phyloP scores from a whole-genome alignment of 1,140 invertebrate species.

The Aphelenchoides fujianensis region DNA sequence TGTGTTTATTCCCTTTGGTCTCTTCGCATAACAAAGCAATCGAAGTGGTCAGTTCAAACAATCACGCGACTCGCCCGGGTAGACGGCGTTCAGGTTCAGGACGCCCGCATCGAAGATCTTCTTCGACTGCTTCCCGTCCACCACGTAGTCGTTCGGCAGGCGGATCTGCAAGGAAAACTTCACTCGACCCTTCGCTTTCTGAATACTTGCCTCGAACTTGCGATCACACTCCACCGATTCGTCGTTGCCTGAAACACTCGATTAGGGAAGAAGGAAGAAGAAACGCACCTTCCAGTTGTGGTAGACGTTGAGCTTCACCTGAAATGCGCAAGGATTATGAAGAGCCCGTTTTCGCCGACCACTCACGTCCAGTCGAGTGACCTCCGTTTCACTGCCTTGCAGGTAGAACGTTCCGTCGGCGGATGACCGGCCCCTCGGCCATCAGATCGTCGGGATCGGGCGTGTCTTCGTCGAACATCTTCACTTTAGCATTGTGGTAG shows the following conservation, averaged over 20 bases:
- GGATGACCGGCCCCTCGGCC: slow-evolving; percentile 37
- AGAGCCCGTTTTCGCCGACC: too few species aligned
- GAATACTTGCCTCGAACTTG: background rate
- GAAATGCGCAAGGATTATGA: too few species aligned
- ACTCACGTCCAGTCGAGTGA: background rate
- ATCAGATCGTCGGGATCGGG: slow-evolving; percentile 41
- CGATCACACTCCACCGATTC: background rate
- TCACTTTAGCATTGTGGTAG: slow-evolving; percentile 44
- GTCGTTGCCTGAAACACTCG: too few species aligned
- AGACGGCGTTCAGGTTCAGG: background rate
- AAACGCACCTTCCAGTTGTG: too few species aligned
- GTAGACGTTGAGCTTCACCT: too few species aligned
- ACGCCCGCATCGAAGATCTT: background rate
- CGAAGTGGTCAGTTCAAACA: background rate
- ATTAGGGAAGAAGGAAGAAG: too few species aligned
- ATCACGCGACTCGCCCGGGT: background rate
- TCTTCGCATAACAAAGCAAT: too few species aligned
- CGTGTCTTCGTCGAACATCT: slow-evolving; percentile 40
- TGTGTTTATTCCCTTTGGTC: background rate
- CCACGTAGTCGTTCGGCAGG: background rate
- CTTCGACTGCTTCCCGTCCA: background rate
- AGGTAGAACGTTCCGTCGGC: slow-evolving; percentile 38
- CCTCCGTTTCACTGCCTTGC: slow-evolving; percentile 36
- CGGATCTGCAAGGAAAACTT: background rate
- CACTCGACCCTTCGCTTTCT: background rate